These are phyloP conservation scores for Babyrousa celebensis DNA, from an alignment of 2,797 vertebrate species.

Conservation along the genomic window DNA sequence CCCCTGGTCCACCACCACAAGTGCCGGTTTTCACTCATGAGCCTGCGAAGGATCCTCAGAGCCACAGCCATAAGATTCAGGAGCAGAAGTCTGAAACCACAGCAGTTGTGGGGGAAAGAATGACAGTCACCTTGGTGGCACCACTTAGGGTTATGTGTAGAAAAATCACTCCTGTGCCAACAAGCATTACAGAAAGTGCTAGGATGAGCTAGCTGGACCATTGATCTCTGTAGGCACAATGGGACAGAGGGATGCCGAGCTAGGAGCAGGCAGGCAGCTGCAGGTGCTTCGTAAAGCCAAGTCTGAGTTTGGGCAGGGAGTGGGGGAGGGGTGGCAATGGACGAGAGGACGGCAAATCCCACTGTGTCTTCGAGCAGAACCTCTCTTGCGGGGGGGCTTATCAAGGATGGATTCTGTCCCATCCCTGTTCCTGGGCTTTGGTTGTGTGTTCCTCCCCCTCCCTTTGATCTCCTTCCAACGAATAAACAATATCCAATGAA, in stretches of 20 bases:
- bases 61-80: background rate
- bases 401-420: background rate
- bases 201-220: accelerated
- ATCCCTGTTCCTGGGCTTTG: background rate
- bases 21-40: too few relatives aligned
- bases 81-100: too few relatives aligned
- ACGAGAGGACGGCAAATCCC: accelerated
- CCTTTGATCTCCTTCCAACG: background rate
- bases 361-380: accelerated
- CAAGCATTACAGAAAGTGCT: background rate
- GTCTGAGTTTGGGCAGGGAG: too few relatives aligned
- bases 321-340: accelerated
- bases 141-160: too few relatives aligned
- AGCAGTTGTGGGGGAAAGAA: background rate
- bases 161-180: background rate
- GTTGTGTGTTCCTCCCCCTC: accelerated
- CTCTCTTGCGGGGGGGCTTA: too few relatives aligned
- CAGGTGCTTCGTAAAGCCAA: background rate
- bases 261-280: background rate
- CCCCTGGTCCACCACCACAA: too few relatives aligned
- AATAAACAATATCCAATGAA: slow-evolving; percentile 23
- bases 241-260: background rate
- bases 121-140: background rate
- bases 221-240: background rate
- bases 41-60: background rate